These are phyloP conservation scores for Sitobion miscanthi DNA, from an alignment of 1,140 invertebrate species.

Conservation along the genomic window DNA sequence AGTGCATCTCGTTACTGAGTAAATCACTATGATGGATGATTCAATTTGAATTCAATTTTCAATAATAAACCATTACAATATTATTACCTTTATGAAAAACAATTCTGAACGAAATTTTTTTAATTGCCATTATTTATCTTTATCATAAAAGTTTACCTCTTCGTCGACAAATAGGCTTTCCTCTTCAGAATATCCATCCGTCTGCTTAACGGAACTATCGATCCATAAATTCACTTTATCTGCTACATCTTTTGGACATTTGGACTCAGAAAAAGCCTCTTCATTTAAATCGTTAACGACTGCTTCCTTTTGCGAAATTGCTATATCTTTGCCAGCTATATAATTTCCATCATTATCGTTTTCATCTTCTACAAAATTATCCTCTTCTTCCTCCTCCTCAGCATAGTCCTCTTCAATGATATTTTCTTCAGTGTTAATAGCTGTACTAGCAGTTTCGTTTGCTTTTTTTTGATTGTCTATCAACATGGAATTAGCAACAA, in stretches of 20 bases:
- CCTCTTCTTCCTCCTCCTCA: not conserved
- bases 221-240: slow-evolving; percentile 52
- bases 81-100: no score
- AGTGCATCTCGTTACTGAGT: no score
- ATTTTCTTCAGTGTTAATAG: no score
- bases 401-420: not conserved
- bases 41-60: no score
- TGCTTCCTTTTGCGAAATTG: not conserved
- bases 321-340: not conserved
- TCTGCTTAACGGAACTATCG: slow-evolving; percentile 19
- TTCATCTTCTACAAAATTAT: not conserved
- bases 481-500: slow-evolving; percentile 48
- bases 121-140: no score
- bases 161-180: not conserved
- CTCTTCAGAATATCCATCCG: slow-evolving; percentile 9
- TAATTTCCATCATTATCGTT: no score
- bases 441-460: not conserved
- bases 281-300: not conserved
- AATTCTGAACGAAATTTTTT: no score
- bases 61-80: no score
- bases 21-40: no score
- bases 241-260: slow-evolving; percentile 44
- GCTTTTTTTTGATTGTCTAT: not conserved
- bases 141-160: slow-evolving; percentile 27
- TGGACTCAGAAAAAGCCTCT: not conserved